Conservation (phyloP, 2,113 vertebrate species). For the Pyxicephalus adspersus region DNA sequence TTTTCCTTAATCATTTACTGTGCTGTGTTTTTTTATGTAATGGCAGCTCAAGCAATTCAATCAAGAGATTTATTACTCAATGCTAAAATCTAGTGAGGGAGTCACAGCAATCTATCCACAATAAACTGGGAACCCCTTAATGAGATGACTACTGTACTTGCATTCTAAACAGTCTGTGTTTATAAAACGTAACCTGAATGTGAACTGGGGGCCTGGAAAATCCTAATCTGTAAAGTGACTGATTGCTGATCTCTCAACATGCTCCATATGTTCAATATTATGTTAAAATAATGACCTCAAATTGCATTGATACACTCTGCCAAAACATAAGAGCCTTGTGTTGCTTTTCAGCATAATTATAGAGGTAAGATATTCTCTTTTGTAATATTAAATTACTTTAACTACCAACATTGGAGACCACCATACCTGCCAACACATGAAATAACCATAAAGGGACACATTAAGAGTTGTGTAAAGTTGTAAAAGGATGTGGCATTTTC, state of each 20-base stretch:
- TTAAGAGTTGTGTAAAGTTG: neutral
- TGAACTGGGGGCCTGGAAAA: conserved; percentile 45
- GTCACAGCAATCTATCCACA: conserved; percentile 26
- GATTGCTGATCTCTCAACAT: conserved; percentile 49
- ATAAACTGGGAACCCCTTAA: conserved; percentile 18
- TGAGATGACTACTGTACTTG: conserved; percentile 45
- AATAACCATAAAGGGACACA: neutral
- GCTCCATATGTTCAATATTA: conserved; percentile 54
- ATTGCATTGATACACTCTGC: conserved; percentile 46
- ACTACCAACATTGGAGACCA: conserved; percentile 12
- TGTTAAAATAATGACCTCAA: conserved; percentile 42
- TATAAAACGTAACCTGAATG: conserved; percentile 50
- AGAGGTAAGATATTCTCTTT: conserved; percentile 15
- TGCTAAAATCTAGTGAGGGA: conserved; percentile 18
- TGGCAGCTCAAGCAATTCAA: conserved; percentile 18
- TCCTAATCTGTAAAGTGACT: conserved; percentile 52
- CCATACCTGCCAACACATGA: conserved; percentile 20
- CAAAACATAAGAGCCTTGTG: conserved; percentile 28
- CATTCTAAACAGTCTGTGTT: conserved; percentile 49
- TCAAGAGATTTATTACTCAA: conserved; percentile 35
- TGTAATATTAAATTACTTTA: conserved; percentile 38
- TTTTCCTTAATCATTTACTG: conserved; percentile 25
- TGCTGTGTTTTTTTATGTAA: conserved; percentile 30
- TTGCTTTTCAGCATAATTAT: conserved; percentile 26
- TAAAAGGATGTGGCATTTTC: neutral